Conservation (phyloP, 2,888 invertebrate species). For the Yponomeuta sedellus region DNA sequence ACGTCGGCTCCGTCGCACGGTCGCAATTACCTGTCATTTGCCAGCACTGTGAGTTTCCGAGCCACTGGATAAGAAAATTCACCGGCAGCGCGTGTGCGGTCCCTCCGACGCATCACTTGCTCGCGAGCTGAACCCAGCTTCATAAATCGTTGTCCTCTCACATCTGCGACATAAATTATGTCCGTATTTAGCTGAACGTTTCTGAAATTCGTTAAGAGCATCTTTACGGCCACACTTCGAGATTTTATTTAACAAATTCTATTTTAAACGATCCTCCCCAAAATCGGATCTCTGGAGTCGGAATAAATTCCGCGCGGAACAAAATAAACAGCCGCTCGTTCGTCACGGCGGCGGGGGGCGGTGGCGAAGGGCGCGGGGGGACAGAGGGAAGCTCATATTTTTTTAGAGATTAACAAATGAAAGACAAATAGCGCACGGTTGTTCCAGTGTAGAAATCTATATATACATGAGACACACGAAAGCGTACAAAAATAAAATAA, state of each 20-base stretch:
- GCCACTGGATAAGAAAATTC: slow-evolving; percentile 5
- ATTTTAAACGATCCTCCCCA: background rate
- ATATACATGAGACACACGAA: too few species aligned
- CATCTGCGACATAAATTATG: background rate
- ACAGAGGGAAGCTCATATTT: too few species aligned
- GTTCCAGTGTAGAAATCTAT: too few species aligned
- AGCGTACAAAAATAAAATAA: too few species aligned
- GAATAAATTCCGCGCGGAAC: too few species aligned
- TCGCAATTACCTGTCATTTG: slow-evolving; percentile 9
- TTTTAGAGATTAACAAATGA: too few species aligned
- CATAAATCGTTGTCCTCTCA: slow-evolving; percentile 1
- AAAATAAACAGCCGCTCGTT: too few species aligned
- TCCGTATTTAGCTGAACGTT: background rate
- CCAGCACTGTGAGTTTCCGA: background rate
- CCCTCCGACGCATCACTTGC: background rate
- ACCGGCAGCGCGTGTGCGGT: background rate
- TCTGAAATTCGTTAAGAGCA: background rate
- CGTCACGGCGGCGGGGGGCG: too few species aligned
- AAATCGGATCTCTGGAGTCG: background rate
- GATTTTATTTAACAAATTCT: background rate
- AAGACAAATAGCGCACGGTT: too few species aligned
- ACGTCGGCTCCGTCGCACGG: too few species aligned
- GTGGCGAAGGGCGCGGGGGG: too few species aligned
- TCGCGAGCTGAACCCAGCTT: background rate
- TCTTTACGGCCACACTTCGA: background rate